Conservation (phyloP, 2,888 invertebrate genomes). For the Drosophila atripex region DNA sequence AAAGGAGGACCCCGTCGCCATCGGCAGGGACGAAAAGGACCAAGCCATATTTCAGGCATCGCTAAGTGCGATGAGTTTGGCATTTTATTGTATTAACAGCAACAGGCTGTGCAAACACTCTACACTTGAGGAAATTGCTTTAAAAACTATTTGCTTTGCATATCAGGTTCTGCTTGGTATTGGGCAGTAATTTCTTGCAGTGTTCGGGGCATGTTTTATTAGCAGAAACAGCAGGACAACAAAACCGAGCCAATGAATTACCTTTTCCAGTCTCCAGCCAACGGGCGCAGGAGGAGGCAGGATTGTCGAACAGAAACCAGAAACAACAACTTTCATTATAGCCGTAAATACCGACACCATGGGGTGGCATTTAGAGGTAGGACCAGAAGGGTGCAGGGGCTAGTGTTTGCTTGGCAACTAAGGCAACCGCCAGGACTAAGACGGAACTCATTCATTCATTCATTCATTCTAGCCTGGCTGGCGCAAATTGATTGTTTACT, state of each 20-base stretch:
- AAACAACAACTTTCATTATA: constrained; percentile 36
- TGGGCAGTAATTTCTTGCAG: constrained; percentile 8
- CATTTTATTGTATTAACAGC: constrained; percentile 66
- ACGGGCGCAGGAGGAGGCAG: constrained; percentile 31
- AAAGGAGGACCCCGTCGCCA: constrained; percentile 1
- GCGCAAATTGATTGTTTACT: constrained; percentile 72
- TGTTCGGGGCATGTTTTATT: constrained; percentile 61
- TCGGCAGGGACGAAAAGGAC: not conserved
- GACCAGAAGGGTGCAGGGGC: not conserved
- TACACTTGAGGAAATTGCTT: constrained; percentile 15
- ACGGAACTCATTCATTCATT: constrained; percentile 26
- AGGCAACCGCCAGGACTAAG: constrained; percentile 31
- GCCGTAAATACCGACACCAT: constrained; percentile 34
- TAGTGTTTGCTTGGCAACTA: constrained; percentile 37
- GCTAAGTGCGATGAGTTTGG: constrained; percentile 60
- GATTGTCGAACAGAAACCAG: not conserved
- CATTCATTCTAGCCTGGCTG: constrained; percentile 28
- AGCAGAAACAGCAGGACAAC: constrained; percentile 47
- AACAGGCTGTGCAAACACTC: constrained; percentile 59
- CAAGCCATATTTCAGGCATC: constrained; percentile 46
- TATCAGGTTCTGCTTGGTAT: not conserved
- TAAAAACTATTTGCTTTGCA: not conserved
- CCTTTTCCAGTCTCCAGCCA: constrained; percentile 21
- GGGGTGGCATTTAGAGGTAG: constrained; percentile 22
- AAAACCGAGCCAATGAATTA: constrained; percentile 41